Conservation (phyloP, 2,888 invertebrate species). For the Eurytoma californica region DNA sequence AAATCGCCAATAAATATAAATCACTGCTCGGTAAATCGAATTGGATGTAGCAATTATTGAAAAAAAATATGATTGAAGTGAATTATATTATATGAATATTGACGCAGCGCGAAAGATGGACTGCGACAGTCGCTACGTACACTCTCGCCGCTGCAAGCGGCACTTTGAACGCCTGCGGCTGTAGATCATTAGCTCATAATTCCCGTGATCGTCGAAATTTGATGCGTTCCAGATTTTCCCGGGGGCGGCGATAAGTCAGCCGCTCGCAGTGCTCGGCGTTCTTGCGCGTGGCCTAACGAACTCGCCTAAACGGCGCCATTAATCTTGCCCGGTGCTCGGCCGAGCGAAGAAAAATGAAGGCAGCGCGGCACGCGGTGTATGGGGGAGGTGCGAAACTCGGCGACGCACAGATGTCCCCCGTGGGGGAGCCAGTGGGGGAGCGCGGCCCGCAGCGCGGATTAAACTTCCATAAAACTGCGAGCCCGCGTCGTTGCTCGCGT, state of each 20-base stretch:
- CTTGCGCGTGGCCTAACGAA: constrained; percentile 3
- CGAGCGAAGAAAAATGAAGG: constrained; percentile 17
- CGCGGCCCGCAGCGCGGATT: constrained; percentile 3
- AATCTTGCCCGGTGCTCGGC: constrained; percentile 13
- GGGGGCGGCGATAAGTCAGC: background rate
- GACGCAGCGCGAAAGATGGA: too few species aligned
- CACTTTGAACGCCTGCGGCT: too few species aligned
- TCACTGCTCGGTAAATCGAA: too few species aligned
- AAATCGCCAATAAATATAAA: too few species aligned
- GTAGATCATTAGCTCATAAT: too few species aligned
- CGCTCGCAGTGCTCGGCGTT: background rate
- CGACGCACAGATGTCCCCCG: background rate
- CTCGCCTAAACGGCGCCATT: constrained; percentile 11
- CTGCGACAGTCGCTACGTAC: too few species aligned
- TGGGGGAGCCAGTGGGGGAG: background rate
- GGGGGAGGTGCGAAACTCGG: constrained; percentile 3
- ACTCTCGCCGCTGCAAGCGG: too few species aligned
- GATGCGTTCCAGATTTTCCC: background rate
- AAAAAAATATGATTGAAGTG: too few species aligned
- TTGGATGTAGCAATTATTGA: too few species aligned
- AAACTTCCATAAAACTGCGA: constrained; percentile 28
- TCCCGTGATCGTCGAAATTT: too few species aligned
- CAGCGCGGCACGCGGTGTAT: background rate
- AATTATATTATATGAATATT: too few species aligned
- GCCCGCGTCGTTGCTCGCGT: background rate